Evolutionary conservation across 2,888 invertebrate genomes (phyloP).

Genomic region (Noctua janthina): DNA sequence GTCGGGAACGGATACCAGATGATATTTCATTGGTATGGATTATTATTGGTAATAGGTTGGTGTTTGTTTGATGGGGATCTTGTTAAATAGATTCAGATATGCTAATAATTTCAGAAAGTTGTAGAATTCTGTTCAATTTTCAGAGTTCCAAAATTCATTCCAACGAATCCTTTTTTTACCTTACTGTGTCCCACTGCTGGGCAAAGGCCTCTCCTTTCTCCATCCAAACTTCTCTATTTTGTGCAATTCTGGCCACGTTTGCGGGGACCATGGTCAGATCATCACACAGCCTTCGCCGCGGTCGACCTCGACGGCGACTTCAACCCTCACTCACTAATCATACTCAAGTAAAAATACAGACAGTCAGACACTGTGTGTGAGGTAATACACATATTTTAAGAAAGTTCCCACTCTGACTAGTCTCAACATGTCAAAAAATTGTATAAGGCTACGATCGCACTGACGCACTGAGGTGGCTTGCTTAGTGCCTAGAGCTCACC

Average conservation of each 20-base stretch:
- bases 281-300: too few relatives aligned
- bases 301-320: too few relatives aligned
- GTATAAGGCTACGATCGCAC: not conserved
- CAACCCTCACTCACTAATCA: too few relatives aligned
- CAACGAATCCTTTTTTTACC: not conserved
- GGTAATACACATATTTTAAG: not conserved
- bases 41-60: conserved; percentile 49
- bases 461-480: not conserved
- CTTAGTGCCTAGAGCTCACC: not conserved
- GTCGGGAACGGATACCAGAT: conserved; percentile 64
- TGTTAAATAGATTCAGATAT: not conserved
- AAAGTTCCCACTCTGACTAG: not conserved
- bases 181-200: too few relatives aligned
- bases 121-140: too few relatives aligned
- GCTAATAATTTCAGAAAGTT: not conserved
- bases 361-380: not conserved
- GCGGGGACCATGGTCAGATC: too few relatives aligned
- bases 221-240: too few relatives aligned
- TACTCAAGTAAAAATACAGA: not conserved
- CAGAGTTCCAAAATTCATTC: not conserved
- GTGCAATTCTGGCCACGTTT: too few relatives aligned
- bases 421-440: not conserved
- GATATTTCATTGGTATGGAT: conserved; percentile 64
- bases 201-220: too few relatives aligned
- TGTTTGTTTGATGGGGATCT: conserved; percentile 35